These are phyloP conservation scores for Dryomyza anilis DNA, from an alignment of 2,888 invertebrate species.

Conservation along the genomic window DNA sequence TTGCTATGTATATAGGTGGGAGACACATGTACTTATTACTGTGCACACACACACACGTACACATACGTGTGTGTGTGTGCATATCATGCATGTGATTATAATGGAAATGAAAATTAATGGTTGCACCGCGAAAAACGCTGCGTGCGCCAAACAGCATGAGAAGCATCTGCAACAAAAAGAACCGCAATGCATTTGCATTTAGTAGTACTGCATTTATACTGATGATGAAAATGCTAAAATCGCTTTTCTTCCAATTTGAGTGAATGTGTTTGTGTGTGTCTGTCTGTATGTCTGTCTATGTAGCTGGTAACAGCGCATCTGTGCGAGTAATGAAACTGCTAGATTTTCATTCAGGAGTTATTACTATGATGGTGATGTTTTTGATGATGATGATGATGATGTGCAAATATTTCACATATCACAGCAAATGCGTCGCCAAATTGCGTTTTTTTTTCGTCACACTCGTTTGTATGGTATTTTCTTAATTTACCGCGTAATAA, in stretches of 20 bases:
- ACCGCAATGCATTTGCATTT: slow-evolving; percentile 36
- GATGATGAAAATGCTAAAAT: slow-evolving; percentile 15
- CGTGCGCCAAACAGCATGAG: slow-evolving; percentile 7
- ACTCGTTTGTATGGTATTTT: neutral
- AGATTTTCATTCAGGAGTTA: slow-evolving; percentile 15
- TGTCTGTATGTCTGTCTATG: neutral
- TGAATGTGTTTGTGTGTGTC: neutral
- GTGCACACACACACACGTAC: slow-evolving; percentile 1
- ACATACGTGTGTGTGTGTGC: neutral
- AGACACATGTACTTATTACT: too few relatives aligned
- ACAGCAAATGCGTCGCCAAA: slow-evolving; percentile 10
- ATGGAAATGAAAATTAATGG: slow-evolving; percentile 24
- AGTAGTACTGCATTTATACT: too few relatives aligned
- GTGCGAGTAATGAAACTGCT: neutral
- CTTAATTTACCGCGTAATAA: neutral
- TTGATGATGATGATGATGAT: too few relatives aligned
- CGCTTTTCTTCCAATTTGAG: slow-evolving; percentile 8
- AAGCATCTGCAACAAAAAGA: slow-evolving; percentile 24
- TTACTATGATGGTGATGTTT: too few relatives aligned
- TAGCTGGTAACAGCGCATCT: too few relatives aligned
- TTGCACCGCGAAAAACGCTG: slow-evolving; percentile 19
- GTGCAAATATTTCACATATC: slow-evolving; percentile 22
- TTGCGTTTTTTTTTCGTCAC: too few relatives aligned
- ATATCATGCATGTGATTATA: slow-evolving; percentile 18
- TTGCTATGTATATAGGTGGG: too few relatives aligned